These are phyloP conservation scores for Smittia sp. DNA, from an alignment of 2,888 invertebrate genomes.

Conservation along the genomic window DNA sequence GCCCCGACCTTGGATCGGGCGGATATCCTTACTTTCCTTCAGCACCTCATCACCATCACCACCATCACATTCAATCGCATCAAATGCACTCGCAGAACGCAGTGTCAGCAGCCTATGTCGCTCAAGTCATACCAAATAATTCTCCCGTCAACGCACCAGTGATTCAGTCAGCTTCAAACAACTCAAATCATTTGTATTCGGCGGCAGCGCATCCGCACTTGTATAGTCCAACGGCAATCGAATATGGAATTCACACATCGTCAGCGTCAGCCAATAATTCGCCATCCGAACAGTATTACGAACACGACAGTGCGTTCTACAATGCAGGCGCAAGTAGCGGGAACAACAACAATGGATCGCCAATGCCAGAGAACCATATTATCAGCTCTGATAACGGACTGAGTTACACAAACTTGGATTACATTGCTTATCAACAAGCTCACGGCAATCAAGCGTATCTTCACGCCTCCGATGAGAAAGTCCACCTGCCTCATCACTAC, in stretches of 20 bases:
- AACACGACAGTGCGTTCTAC: conserved; percentile 27
- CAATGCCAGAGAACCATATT: conserved; percentile 58
- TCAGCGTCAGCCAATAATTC: conserved; percentile 48
- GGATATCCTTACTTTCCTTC: conserved; percentile 45
- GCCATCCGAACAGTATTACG: conserved; percentile 47
- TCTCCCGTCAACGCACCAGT: neutral
- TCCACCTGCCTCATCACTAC: conserved; percentile 59
- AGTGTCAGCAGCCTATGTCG: conserved; percentile 44
- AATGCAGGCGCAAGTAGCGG: neutral
- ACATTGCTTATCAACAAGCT: conserved; percentile 59
- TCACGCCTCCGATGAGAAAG: conserved; percentile 53
- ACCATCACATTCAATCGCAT: conserved; percentile 46
- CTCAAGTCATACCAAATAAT: conserved; percentile 44
- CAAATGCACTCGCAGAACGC: conserved; percentile 44
- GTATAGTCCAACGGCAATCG: conserved; percentile 53
- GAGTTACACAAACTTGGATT: conserved; percentile 87
- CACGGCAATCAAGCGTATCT: conserved; percentile 50
- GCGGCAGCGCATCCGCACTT: conserved; percentile 49
- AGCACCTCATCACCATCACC: conserved; percentile 44
- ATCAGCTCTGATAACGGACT: conserved; percentile 83
- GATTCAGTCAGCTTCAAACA: conserved; percentile 29
- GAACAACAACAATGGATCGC: conserved; percentile 42
- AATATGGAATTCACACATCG: conserved; percentile 51
- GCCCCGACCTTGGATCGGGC: conserved; percentile 44
- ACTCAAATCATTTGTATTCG: conserved; percentile 36